Evolutionary conservation across 2,113 vertebrate species (phyloP).

Genomic region (Pseudonaja textilis): DNA sequence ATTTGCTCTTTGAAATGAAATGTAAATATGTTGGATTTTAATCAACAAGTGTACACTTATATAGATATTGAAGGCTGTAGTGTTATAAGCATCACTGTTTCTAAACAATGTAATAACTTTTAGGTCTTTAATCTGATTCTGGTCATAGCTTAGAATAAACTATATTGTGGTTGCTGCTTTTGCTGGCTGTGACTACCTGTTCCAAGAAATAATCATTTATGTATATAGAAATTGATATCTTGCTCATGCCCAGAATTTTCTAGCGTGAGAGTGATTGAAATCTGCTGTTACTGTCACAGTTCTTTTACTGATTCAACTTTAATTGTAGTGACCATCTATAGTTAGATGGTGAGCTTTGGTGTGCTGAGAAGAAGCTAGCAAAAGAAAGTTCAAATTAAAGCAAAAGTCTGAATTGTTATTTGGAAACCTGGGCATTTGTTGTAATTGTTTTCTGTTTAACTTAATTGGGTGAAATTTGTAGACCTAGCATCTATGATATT

Average conservation of each 20-base stretch:
- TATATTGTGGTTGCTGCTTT: not conserved
- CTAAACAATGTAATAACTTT: not conserved
- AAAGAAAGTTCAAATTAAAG: not conserved
- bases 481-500: not conserved
- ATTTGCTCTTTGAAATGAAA: not conserved
- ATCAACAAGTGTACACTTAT: not conserved
- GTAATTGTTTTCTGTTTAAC: not conserved
- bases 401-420: not conserved
- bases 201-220: not conserved
- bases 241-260: not conserved
- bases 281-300: not conserved
- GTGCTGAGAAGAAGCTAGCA: not conserved
- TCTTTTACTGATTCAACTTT: not conserved
- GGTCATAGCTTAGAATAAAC: not conserved
- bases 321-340: not conserved
- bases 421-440: not conserved
- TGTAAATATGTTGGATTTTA: not conserved
- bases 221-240: not conserved
- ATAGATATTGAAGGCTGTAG: not conserved
- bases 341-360: not conserved
- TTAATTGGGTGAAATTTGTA: not conserved
- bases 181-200: not conserved
- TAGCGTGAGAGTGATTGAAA: not conserved
- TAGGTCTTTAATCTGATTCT: not conserved
- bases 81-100: not conserved